Evolutionary conservation across 35 echinoderm and acorn worm species (phyloP).

Genomic region (Hemicentrotus pulcherrimus): DNA sequence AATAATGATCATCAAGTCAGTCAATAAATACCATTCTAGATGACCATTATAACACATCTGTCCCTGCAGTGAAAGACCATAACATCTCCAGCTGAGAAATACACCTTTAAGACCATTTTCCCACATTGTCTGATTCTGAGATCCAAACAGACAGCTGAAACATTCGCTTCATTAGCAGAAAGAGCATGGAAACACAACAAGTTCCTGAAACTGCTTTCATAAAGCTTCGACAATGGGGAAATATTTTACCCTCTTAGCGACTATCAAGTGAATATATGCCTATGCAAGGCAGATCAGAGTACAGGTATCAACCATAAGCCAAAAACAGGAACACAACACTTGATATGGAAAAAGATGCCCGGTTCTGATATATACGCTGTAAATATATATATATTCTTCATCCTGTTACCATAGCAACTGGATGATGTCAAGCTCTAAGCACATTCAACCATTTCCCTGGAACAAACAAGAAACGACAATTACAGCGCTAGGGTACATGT

Average conservation of each 20-base stretch:
- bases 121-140: neutral
- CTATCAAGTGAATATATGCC: neutral
- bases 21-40: neutral
- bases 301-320: neutral
- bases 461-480: neutral
- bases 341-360: neutral
- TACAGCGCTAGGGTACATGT: neutral
- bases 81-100: neutral
- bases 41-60: neutral
- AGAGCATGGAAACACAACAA: neutral
- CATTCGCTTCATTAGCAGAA: neutral
- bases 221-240: no score
- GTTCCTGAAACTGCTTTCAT: neutral
- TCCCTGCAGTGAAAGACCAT: neutral
- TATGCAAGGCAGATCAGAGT: neutral
- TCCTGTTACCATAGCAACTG: neutral
- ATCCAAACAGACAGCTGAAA: neutral
- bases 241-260: neutral
- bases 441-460: neutral
- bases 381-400: neutral
- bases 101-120: neutral
- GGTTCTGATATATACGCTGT: neutral
- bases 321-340: neutral
- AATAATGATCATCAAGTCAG: neutral
- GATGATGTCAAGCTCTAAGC: neutral